These are phyloP conservation scores for Hydrotaea diabolus DNA, from an alignment of 2,888 invertebrate genomes.

Conservation along the genomic window DNA sequence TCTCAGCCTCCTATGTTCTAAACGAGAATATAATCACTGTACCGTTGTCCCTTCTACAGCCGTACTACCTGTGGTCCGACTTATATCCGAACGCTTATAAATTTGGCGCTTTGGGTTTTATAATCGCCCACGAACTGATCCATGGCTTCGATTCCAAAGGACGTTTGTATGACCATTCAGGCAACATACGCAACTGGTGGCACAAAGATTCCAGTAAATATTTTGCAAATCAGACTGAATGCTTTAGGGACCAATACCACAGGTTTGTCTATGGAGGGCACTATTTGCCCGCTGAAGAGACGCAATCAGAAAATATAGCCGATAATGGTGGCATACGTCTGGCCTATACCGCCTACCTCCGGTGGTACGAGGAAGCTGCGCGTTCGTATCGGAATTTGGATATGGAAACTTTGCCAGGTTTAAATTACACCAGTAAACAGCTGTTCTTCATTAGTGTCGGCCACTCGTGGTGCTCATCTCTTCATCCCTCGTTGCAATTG, in stretches of 20 bases:
- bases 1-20: conserved; percentile 67
- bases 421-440: conserved; percentile 75
- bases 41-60: conserved; percentile 75
- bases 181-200: conserved; percentile 75
- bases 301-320: conserved; percentile 78
- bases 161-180: conserved; percentile 71
- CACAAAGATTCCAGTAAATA: conserved; percentile 72
- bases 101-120: conserved; percentile 73
- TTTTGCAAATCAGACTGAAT: conserved; percentile 74
- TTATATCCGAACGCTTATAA: conserved; percentile 76
- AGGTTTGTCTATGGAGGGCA: conserved; percentile 20
- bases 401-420: conserved; percentile 72
- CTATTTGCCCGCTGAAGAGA: conserved; percentile 69
- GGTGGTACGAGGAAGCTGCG: conserved; percentile 71
- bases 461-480: conserved; percentile 77
- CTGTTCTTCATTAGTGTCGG: conserved; percentile 78
- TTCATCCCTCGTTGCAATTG: conserved; percentile 63
- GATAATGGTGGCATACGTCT: conserved; percentile 78
- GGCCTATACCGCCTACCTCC: conserved; percentile 76
- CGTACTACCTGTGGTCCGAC: conserved; percentile 73
- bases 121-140: conserved; percentile 77
- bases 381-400: conserved; percentile 56
- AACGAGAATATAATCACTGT: conserved; percentile 52
- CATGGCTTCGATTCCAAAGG: conserved; percentile 78
- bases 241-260: conserved; percentile 77